Conservation (phyloP, 2,888 invertebrate species). For the Pachydiplax longipennis region DNA sequence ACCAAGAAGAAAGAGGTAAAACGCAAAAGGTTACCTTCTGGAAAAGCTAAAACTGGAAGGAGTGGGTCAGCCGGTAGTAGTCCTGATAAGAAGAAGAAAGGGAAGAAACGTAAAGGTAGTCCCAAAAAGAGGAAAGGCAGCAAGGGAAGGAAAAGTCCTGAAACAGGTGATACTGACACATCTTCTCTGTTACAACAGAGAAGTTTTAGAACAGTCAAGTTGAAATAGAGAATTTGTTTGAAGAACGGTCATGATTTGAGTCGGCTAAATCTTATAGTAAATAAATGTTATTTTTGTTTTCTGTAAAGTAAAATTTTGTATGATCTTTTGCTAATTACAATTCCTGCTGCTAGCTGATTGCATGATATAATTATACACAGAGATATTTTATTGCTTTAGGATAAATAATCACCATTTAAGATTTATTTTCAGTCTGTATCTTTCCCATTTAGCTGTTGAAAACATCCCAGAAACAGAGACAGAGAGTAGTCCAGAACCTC, state of each 20-base stretch:
- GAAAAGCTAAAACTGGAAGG: conserved; percentile 13
- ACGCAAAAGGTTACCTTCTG: conserved; percentile 12
- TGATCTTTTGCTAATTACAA: too few relatives aligned
- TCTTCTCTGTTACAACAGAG: too few relatives aligned
- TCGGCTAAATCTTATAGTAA: too few relatives aligned
- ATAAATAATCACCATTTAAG: too few relatives aligned
- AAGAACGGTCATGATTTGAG: too few relatives aligned
- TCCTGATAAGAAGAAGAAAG: conserved; percentile 49
- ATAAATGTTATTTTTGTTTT: too few relatives aligned
- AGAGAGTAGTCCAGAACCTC: conserved; percentile 62
- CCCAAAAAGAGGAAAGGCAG: conserved; percentile 54
- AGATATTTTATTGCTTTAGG: too few relatives aligned
- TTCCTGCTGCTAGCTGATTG: too few relatives aligned
- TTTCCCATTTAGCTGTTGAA: conserved; percentile 50
- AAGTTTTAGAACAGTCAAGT: too few relatives aligned
- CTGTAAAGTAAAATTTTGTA: too few relatives aligned
- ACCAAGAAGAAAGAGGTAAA: conserved; percentile 39
- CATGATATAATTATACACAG: too few relatives aligned
- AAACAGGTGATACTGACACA: conserved; percentile 48
- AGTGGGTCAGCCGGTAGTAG: conserved; percentile 51
- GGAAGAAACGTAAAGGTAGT: conserved; percentile 56
- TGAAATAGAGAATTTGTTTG: too few relatives aligned
- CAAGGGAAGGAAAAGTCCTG: conserved; percentile 51
- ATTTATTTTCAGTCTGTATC: neutral
- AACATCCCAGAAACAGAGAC: conserved; percentile 50